A percentile compares a stretch with the other conserved stretches of the same genome.
Conservation (phyloP, 1,140 invertebrate species). For the Diachasmimorpha longicaudata region DNA sequence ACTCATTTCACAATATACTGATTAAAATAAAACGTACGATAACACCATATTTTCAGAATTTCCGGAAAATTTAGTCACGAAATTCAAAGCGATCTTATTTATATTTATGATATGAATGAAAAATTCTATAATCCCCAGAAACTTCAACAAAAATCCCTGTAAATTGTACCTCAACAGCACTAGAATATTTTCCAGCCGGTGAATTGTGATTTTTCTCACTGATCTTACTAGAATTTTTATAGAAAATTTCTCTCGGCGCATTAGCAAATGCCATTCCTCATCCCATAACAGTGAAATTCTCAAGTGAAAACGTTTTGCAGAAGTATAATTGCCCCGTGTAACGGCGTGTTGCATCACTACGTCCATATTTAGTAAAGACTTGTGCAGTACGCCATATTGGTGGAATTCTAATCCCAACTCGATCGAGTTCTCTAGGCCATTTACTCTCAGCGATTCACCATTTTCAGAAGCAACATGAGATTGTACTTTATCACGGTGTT, state of each 20-base stretch:
- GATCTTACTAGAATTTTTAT: neutral
- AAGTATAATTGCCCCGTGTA: neutral
- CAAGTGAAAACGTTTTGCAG: neutral
- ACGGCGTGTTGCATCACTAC: neutral
- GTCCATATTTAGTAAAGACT: neutral
- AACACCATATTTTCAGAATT: no score
- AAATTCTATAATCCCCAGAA: no score
- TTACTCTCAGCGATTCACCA: neutral
- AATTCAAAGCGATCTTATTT: no score
- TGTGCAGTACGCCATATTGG: neutral
- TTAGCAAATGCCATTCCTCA: neutral
- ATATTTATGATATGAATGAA: no score
- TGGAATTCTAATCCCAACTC: neutral
- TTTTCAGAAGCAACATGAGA: neutral
- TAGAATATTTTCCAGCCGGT: no score
- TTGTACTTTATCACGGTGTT: neutral
- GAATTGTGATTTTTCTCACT: no score
- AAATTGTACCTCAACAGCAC: no score
- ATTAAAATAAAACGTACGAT: no score
- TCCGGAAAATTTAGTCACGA: no score
- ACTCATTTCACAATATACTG: neutral
- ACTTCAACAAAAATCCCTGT: no score
- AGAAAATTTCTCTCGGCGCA: no score
- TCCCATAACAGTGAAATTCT: neutral
- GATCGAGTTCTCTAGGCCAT: conserved; percentile 10